Evolutionary conservation across 2,797 vertebrate genomes (phyloP).

Genomic region (Balearica regulorum): DNA sequence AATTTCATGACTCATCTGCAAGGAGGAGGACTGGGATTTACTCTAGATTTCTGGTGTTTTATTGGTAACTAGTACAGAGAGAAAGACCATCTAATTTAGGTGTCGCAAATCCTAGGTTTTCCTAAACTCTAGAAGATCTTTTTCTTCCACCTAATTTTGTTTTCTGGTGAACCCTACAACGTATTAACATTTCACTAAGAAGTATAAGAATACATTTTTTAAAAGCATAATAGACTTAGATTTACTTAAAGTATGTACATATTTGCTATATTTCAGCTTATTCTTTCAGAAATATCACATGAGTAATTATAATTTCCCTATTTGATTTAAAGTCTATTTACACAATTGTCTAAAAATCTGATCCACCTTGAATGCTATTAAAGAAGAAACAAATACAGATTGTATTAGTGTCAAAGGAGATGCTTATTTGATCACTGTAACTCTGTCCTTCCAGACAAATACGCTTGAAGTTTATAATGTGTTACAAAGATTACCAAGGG

Average conservation of each 20-base stretch:
- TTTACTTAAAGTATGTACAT: not conserved
- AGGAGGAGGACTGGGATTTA: conserved; percentile 25
- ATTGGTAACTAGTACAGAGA: not conserved
- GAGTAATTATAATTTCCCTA: not conserved
- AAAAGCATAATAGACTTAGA: not conserved
- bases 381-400: not conserved
- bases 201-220: not conserved
- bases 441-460: not conserved
- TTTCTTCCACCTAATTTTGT: not conserved
- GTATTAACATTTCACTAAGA: not conserved
- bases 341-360: not conserved
- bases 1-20: conserved; percentile 62
- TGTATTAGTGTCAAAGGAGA: not conserved
- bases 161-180: not conserved
- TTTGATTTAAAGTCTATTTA: not conserved
- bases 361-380: not conserved
- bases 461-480: not conserved
- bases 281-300: not conserved
- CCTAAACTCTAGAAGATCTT: not conserved
- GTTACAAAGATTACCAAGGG: not conserved
- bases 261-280: not conserved
- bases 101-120: not conserved
- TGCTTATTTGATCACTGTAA: not conserved
- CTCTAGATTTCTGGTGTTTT: not conserved
- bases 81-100: not conserved